A percentile compares a stretch with the other conserved stretches of the same genome.
Evolutionary conservation across 2,888 invertebrate species (phyloP).

Genomic region (Torymus auratus): DNA sequence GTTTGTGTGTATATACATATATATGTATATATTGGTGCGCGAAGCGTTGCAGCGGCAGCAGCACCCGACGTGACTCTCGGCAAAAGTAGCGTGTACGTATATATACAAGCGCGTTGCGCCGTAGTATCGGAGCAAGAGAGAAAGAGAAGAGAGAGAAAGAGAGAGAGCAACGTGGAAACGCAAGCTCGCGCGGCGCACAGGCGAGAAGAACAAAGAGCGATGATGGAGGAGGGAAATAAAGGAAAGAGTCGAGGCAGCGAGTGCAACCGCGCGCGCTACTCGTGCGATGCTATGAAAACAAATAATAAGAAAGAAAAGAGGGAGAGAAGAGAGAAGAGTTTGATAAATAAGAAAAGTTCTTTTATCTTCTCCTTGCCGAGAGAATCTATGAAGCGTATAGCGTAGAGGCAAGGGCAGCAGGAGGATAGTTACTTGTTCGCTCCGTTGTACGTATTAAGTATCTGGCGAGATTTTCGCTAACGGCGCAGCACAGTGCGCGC

Average conservation of each 20-base stretch:
- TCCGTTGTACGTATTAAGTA: too few species aligned
- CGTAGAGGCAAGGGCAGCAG: too few species aligned
- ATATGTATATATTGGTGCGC: slow-evolving; percentile 1
- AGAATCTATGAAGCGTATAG: slow-evolving; percentile 6
- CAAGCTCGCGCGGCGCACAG: too few species aligned
- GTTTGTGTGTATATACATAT: background rate
- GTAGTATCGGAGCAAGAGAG: too few species aligned
- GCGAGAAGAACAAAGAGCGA: too few species aligned
- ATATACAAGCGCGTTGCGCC: too few species aligned
- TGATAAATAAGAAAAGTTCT: slow-evolving; percentile 51
- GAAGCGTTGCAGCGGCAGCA: background rate
- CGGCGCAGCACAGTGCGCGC: too few species aligned
- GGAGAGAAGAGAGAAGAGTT: slow-evolving; percentile 11
- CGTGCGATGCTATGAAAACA: slow-evolving; percentile 20
- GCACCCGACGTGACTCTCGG: background rate
- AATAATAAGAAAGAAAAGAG: slow-evolving; percentile 1
- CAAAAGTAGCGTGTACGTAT: too few species aligned
- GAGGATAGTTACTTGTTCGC: background rate
- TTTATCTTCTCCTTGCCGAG: slow-evolving; percentile 25
- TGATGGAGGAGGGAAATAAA: slow-evolving; percentile 9
- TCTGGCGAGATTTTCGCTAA: too few species aligned
- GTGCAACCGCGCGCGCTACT: background rate
- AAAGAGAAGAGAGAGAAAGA: too few species aligned
- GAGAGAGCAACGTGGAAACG: too few species aligned
- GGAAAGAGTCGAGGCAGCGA: slow-evolving; percentile 2